Evolutionary conservation across 2,888 invertebrate species (phyloP).

Genomic region (Tipula vernalis): DNA sequence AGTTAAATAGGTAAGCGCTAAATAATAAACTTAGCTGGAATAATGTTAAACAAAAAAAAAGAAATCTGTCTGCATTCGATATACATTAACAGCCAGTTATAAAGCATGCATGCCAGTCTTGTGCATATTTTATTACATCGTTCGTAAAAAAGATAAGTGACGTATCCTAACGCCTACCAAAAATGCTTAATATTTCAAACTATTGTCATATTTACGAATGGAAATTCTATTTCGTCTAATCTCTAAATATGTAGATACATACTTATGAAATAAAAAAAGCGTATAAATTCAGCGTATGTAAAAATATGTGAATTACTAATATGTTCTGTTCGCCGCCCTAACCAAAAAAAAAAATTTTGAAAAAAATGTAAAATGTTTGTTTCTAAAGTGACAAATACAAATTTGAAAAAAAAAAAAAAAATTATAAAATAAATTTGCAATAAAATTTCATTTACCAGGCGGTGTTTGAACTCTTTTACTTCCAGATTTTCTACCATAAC

Average conservation of each 20-base stretch:
- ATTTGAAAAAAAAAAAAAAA: too few relatives aligned
- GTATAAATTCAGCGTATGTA: background rate
- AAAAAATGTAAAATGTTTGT: background rate
- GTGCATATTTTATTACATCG: background rate
- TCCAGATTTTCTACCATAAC: background rate
- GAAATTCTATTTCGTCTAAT: background rate
- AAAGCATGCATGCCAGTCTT: background rate
- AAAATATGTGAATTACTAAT: background rate
- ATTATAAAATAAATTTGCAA: background rate
- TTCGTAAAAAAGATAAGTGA: background rate
- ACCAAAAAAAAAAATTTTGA: background rate
- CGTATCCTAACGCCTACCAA: background rate
- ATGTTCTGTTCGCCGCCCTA: background rate
- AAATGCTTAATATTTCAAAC: background rate
- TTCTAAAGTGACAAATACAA: background rate
- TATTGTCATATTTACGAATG: background rate
- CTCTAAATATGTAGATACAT: background rate
- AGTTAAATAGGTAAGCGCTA: background rate
- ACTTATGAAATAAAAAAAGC: background rate
- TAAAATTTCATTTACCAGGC: constrained; percentile 19
- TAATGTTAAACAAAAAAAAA: background rate
- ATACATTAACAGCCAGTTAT: background rate
- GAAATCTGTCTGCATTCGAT: background rate
- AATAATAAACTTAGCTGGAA: background rate
- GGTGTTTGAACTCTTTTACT: constrained; percentile 29